Evolutionary conservation across 1,140 invertebrate species (phyloP), one percentile per base, ranked within the genome.

Genomic region (Acromyrmex echinatior): DNA sequence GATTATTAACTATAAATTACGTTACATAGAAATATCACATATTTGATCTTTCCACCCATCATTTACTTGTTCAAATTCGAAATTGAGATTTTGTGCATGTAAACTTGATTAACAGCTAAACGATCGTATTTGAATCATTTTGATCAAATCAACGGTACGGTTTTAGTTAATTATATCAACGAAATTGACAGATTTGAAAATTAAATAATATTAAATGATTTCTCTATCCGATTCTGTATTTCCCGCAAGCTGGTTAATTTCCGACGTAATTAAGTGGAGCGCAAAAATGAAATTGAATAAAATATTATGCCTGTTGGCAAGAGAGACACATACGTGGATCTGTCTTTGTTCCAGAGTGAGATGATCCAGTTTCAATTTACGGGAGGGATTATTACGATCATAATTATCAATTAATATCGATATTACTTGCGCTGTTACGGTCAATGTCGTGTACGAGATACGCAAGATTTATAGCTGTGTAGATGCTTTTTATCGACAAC

Each of bases 271-370:
- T 70, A 81, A 70, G 49, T 65, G 5, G 65, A 79, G 56, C 35
- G 58, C 76, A 80, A 68, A 66, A 80, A 68, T n/a, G 16, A 70
- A 71, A 71, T 81, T 28, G 6, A 81, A 81, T 81, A 58, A 70
- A 81, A 58, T 70, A 70, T 53, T 35, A 35, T 14, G 2, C 51
- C 5, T 28, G 25, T 51, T 16, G 25, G 10, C 39, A 10, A 6
- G 21, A 9, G 21, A 49, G 1, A 49, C 49, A 25, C 4, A 12
- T 7, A 16, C 7, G 10, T 45, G 10, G 39, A 9, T 45, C 39
- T 45, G n/a, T 25, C n/a, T 58, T 58, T 65, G 16, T 80, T 56
- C 28, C n/a, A n/a, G 21, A 49, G 28, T n/a, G 77, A 53, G 21
- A 53, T 79, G 53, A 21, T 10, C 3, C 18, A 18, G 14, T 73